These are phyloP conservation scores for Heliconius ethilla DNA, from an alignment of 2,888 invertebrate genomes.

Conservation along the genomic window DNA sequence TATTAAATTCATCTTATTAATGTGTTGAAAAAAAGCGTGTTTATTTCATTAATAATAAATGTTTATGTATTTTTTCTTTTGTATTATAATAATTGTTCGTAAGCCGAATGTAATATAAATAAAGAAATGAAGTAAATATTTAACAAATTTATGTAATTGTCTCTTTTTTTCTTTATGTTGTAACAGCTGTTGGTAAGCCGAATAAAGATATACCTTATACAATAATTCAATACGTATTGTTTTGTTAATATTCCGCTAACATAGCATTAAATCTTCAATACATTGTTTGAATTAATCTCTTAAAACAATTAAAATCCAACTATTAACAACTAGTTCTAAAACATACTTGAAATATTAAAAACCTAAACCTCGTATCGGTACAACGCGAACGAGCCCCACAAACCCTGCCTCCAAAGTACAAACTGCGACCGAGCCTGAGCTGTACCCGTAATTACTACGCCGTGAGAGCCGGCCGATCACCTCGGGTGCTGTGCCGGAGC, in stretches of 20 bases:
- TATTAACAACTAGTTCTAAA: no score
- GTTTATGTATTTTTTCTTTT: no score
- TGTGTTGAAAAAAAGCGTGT: no score
- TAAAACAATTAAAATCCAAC: neutral
- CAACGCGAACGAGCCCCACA: constrained; percentile 47
- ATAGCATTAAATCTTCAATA: no score
- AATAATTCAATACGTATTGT: neutral
- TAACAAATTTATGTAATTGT: no score
- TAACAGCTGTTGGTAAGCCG: neutral
- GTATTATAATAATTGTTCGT: no score
- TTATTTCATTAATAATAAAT: no score
- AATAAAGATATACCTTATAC: neutral
- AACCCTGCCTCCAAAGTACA: constrained; percentile 69
- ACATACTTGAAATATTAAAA: neutral
- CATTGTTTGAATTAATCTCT: no score
- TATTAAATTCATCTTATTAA: no score
- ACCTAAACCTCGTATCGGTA: neutral
- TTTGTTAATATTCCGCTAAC: neutral
- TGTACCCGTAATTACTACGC: constrained; percentile 60
- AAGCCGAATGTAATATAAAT: no score
- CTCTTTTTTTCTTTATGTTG: neutral
- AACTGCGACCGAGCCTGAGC: constrained; percentile 56
- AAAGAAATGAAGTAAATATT: no score
- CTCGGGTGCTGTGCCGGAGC: constrained; percentile 49
- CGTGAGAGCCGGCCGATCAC: constrained; percentile 75